phyloP scores from a whole-genome alignment of 2,888 invertebrate genomes.

The Lottia gigantea region DNA sequence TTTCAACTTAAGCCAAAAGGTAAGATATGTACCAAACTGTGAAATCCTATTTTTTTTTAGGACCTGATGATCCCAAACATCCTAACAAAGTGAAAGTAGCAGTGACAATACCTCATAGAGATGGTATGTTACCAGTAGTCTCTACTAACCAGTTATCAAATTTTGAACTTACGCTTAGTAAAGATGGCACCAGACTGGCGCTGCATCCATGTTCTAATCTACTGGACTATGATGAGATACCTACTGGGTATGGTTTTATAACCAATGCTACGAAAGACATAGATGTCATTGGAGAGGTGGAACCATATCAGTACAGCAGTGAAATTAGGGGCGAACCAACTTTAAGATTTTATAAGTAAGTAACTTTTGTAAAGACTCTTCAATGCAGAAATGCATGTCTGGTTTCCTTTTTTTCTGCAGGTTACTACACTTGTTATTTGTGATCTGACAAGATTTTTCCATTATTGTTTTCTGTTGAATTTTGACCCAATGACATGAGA shows the following conservation, averaged over 20 bases:
- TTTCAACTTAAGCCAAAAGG: too few species aligned
- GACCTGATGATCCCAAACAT: constrained; percentile 55
- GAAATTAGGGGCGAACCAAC: constrained; percentile 50
- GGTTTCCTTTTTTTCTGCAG: neutral
- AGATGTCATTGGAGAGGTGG: constrained; percentile 51
- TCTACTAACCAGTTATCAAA: constrained; percentile 65
- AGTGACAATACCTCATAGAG: constrained; percentile 65
- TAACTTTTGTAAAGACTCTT: neutral
- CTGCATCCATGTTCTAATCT: constrained; percentile 67
- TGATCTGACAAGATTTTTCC: neutral
- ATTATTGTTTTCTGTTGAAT: too few species aligned
- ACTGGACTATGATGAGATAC: constrained; percentile 55
- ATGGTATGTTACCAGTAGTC: constrained; percentile 66
- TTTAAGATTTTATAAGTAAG: constrained; percentile 64
- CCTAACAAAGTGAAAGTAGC: constrained; percentile 63
- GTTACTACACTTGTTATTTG: neutral
- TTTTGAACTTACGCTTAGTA: constrained; percentile 65
- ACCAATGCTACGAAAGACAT: constrained; percentile 56
- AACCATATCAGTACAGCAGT: constrained; percentile 61
- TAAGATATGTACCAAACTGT: too few species aligned
- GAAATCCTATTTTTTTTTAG: constrained; percentile 35
- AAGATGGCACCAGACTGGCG: constrained; percentile 61
- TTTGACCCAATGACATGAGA: too few species aligned
- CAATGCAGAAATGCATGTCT: neutral
- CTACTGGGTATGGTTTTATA: constrained; percentile 58